Evolutionary conservation across 2,797 vertebrate species (phyloP), one percentile per base, ranked within the genome.

Genomic region (Melanotaenia parkinsoni): DNA sequence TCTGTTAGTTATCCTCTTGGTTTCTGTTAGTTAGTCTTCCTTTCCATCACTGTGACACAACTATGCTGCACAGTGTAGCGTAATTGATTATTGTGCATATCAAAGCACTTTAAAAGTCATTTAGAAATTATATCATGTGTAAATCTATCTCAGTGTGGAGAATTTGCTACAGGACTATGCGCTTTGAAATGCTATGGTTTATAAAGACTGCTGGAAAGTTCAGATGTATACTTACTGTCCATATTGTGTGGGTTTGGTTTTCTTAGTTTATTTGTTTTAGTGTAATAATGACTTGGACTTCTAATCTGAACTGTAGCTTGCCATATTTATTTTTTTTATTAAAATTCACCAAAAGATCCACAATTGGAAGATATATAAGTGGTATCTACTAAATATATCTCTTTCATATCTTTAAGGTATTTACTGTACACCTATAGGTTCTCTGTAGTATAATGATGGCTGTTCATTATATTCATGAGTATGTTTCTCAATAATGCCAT

Each of bases 41-140:
- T 33, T 7, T 33, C 7, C 32, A 33, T 7, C 32, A 7, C 32
- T 33, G 32, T 33, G 32, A 33, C 32, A 33, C 32, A 33, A 0
- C 50, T 77, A 63, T 57, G 60, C 62, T 63, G 5, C 1, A 20
- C 18, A 79, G 61, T 59, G 74, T 56, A 63, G 68, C 76, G 51
- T 65, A 60, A 78, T 71, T 80, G 63, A 79, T 81, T 76, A 70
- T 57, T 58, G 78, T 63, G 68, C 4, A 2, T 50, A 72, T 74
- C 77, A 76, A 67, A 76, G 71, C 56, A 72, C 24, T 50, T 73
- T 56, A 59, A 58, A 38, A 80, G 66, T 72, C 74, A 72, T 80
- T 20, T 53, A 58, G 33, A 43, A 43, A 43, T 22, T 12, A 11
- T 14, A 24, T 51, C 22, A n/a, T 4, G 11, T 1, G 3, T 3